Base-by-base conservation (phyloP, 53 echinoderm and acorn worm species). In the Antedon mediterranea region DNA sequence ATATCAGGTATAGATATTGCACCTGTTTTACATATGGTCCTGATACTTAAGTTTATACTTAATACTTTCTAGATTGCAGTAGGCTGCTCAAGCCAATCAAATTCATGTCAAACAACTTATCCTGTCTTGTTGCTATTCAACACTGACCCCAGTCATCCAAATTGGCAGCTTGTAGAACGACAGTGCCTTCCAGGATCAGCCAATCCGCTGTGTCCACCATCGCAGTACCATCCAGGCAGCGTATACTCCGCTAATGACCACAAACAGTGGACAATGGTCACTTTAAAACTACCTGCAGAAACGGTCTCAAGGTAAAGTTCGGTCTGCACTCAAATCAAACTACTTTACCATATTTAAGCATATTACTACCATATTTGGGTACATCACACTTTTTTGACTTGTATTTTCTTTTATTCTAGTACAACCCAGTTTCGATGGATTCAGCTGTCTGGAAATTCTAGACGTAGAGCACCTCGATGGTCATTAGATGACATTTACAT, bases 391-490 rank as follows among this genome's bases (percentile, higher is more conserved):
- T n/a, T n/a, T n/a, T n/a, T n/a, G n/a, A n/a, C n/a, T n/a, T n/a
- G 30, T 0, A 33, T 0, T 74, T 29, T 37, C 8, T 80, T 14
- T 79, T 71, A 72, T 27, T 32, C 20, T 74, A 93, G 93, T 33
- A 75, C 86, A 0, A 93, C 93, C 31, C 90, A 88, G 86, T 93
- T 93, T 79, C 90, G 93, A 32, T 93, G 93, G 93, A 80, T 90
- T 42, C 93, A 93, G 73, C 75, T 77, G 29, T 80, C 86, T 0
- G 79, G 82, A 6, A 77, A 83, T 3, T 11, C 9, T 23, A 13
- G 23, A 0, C 71, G 82, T 14, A 30, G 33, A 23, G 81, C 85
- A 11, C 93, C 93, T 28, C 77, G 83, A 20, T 93, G 93, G 93
- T 88, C 88, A 0, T 32, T 93, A 18, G 93, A 93, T 86, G 88